Percentiles rank a stretch among this genome's conserved stretches.
These are phyloP conservation scores for Falco concolor DNA, from an alignment of 2,797 vertebrate species.

Conservation along the genomic window DNA sequence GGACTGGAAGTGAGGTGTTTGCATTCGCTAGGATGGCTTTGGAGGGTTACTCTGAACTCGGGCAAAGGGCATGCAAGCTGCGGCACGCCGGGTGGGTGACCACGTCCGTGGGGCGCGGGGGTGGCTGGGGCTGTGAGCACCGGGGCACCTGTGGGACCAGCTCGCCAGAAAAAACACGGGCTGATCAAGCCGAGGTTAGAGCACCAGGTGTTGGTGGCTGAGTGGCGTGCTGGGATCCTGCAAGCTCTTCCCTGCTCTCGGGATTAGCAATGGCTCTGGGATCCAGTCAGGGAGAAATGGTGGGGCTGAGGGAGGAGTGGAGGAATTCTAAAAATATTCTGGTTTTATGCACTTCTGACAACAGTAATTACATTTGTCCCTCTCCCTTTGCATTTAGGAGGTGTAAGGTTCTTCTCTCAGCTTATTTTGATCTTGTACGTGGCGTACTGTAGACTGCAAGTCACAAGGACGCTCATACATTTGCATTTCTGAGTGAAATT, in stretches of 20 bases:
- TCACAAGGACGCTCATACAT: neutral
- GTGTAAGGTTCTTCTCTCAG: neutral
- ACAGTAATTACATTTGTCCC: neutral
- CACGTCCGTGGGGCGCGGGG: accelerated
- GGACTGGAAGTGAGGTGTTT: neutral
- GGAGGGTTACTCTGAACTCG: neutral
- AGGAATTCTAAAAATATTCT: neutral
- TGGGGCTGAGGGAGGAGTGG: neutral
- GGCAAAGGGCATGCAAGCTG: neutral
- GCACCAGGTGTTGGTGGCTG: neutral
- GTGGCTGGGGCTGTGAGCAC: accelerated
- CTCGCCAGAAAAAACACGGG: neutral
- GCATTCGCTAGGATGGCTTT: neutral
- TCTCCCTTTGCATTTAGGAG: neutral
- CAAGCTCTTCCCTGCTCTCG: neutral
- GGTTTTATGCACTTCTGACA: neutral
- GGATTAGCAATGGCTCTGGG: neutral
- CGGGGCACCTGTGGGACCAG: neutral
- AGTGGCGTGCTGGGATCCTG: neutral
- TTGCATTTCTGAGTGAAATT: slow-evolving; percentile 13
- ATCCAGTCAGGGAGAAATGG: neutral
- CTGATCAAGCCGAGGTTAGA: neutral
- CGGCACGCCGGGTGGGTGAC: accelerated
- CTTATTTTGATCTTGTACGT: neutral
- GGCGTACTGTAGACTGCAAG: neutral